phyloP scores from a whole-genome alignment of 2,888 invertebrate genomes.

The Phyto melanocephala region DNA sequence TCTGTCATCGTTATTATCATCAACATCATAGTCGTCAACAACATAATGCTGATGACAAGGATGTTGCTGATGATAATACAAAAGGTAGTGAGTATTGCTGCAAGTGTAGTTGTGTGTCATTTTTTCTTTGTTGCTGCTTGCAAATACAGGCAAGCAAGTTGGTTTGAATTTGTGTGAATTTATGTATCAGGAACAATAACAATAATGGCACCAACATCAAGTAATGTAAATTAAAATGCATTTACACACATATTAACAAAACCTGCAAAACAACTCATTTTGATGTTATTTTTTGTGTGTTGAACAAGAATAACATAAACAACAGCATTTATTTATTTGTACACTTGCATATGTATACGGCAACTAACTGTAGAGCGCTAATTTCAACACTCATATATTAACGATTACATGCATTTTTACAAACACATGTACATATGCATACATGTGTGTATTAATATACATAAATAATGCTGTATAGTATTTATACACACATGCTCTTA shows the following conservation, averaged over 20 bases:
- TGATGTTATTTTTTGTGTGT: background rate
- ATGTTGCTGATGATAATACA: conserved; percentile 2
- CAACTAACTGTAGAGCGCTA: conserved; percentile 68
- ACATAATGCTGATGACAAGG: background rate
- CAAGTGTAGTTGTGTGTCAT: conserved; percentile 2
- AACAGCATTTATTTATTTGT: conserved; percentile 49
- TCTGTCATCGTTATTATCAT: conserved; percentile 45
- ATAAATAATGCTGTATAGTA: too few species aligned
- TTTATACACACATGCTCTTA: conserved; percentile 7
- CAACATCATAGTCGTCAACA: background rate
- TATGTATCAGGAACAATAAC: conserved; percentile 33
- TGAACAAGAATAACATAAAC: conserved; percentile 14
- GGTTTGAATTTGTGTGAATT: conserved; percentile 17
- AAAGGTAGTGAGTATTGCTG: conserved; percentile 35
- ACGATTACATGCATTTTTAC: background rate
- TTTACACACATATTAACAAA: conserved; percentile 66
- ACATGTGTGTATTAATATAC: background rate
- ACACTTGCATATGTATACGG: conserved; percentile 57
- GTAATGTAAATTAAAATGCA: conserved; percentile 65
- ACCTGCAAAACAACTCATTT: conserved; percentile 43
- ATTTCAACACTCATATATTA: conserved; percentile 64
- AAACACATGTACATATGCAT: background rate
- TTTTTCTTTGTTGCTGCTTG: conserved; percentile 46
- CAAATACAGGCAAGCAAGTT: conserved; percentile 44
- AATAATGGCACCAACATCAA: conserved; percentile 34